Percentiles rank a stretch among this genome's conserved stretches.
phyloP scores from a whole-genome alignment of 2,113 vertebrate species.

The Cyprinodon variegatus region DNA sequence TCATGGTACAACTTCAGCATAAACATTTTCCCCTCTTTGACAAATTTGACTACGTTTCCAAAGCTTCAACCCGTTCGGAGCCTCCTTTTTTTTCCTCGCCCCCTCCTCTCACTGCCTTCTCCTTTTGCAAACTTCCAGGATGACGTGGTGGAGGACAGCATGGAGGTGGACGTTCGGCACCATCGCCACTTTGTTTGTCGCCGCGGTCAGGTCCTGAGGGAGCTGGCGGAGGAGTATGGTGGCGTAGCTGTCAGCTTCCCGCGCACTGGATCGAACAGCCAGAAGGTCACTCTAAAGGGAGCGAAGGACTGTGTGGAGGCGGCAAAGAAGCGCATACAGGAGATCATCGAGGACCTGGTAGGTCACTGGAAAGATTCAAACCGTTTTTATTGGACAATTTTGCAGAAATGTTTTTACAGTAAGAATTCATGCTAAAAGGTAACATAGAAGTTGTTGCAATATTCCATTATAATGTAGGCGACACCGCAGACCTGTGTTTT shows the following conservation, averaged over 20 bases:
- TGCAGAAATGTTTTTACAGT: no score
- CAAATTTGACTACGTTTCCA: neutral
- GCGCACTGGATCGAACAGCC: conserved; percentile 79
- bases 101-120: neutral
- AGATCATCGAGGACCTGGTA: conserved; percentile 83
- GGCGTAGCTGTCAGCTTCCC: conserved; percentile 84
- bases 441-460: no score
- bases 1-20: no score
- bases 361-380: neutral
- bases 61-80: neutral
- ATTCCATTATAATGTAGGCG: no score
- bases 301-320: conserved; percentile 84
- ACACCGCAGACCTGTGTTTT: no score
- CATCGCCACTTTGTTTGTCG: conserved; percentile 83
- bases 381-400: neutral
- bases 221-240: conserved; percentile 84
- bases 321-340: conserved; percentile 81
- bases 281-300: conserved; percentile 81
- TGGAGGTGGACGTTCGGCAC: conserved; percentile 80
- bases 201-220: conserved; percentile 80
- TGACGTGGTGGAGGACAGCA: conserved; percentile 82
- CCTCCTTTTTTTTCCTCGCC: neutral
- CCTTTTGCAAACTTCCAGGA: conserved; percentile 65
- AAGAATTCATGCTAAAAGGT: no score
- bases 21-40: no score